These are phyloP conservation scores for Artemia sinica DNA, from an alignment of 2,888 invertebrate genomes.

Conservation along the genomic window DNA sequence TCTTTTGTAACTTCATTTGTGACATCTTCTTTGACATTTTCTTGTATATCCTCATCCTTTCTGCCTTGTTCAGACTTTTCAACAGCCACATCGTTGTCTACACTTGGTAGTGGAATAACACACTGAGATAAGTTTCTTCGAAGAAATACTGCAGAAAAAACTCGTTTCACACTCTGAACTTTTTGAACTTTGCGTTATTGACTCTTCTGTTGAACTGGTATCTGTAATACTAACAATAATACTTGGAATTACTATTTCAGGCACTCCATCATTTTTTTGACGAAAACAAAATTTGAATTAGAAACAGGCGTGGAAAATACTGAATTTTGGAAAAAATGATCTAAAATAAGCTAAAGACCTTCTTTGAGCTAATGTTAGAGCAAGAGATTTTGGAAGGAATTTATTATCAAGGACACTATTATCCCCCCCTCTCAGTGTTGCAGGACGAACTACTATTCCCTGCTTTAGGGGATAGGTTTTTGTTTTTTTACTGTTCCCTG, in stretches of 20 bases:
- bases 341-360: not conserved
- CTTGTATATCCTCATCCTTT: too few species aligned
- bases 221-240: not conserved
- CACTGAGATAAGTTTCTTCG: not conserved
- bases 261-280: not conserved
- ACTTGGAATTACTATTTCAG: not conserved
- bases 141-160: not conserved
- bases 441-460: constrained; percentile 19
- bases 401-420: not conserved
- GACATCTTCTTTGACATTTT: too few species aligned
- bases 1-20: constrained; percentile 22
- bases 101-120: not conserved
- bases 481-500: not conserved
- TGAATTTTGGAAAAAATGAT: not conserved
- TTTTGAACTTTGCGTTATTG: not conserved
- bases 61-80: not conserved
- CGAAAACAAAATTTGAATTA: not conserved
- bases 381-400: not conserved
- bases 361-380: constrained; percentile 8
- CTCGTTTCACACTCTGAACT: not conserved
- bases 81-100: not conserved
- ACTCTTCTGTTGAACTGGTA: not conserved
- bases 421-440: constrained; percentile 14
- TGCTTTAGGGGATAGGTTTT: constrained; percentile 6
- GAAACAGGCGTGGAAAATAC: constrained; percentile 2